These are phyloP conservation scores for Syrphus vitripennis DNA, from an alignment of 2,888 invertebrate genomes.

Conservation along the genomic window DNA sequence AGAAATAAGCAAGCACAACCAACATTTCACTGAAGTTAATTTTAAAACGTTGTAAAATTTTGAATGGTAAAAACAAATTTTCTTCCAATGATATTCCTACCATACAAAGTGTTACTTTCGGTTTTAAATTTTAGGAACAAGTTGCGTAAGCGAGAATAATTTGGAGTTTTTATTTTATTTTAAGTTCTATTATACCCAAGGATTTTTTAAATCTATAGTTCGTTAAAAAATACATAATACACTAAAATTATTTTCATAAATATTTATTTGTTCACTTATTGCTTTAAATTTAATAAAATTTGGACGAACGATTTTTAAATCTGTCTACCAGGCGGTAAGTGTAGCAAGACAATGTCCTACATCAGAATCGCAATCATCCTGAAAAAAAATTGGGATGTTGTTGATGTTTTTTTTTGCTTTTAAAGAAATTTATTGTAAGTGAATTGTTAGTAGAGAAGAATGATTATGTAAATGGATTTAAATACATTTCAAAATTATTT, in stretches of 20 bases:
- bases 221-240: conserved; percentile 7
- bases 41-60: neutral
- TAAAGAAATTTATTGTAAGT: neutral
- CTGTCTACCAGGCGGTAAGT: conserved; percentile 82
- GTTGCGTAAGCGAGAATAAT: neutral
- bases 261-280: conserved; percentile 22
- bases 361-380: conserved; percentile 85
- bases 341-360: conserved; percentile 84
- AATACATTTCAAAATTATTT: neutral
- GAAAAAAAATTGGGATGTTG: conserved; percentile 81
- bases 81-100: too few relatives aligned
- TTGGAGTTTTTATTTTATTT: neutral
- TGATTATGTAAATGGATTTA: too few relatives aligned
- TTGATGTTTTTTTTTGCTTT: conserved; percentile 43
- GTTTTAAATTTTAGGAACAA: neutral
- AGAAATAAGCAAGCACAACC: conserved; percentile 26
- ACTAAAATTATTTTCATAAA: conserved; percentile 14
- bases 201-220: neutral
- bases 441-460: neutral
- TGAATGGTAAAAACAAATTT: neutral
- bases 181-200: neutral
- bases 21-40: conserved; percentile 10
- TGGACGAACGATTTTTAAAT: conserved; percentile 13
- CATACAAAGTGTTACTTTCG: neutral
- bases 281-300: conserved; percentile 14